Conservation (phyloP, 1,140 invertebrate genomes). For the Steinernema feltiae region DNA sequence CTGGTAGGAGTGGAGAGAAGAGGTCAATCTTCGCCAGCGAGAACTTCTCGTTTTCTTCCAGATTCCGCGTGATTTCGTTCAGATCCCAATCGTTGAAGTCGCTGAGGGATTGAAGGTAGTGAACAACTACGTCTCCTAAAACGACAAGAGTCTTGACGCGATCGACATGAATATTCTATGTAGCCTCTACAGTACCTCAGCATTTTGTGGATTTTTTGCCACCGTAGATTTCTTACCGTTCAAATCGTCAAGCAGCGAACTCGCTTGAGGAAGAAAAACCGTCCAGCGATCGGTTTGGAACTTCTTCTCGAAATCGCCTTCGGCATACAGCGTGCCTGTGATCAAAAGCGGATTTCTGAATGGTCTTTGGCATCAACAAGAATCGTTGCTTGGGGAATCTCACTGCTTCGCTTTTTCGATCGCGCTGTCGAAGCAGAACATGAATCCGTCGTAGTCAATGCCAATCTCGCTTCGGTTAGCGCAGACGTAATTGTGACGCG, state of each 20-base stretch:
- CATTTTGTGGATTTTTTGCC: neutral
- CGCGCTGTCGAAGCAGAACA: neutral
- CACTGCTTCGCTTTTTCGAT: neutral
- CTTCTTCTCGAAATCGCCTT: neutral
- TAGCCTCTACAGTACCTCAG: neutral
- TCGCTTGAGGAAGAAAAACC: neutral
- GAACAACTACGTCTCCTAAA: neutral
- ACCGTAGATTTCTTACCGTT: neutral
- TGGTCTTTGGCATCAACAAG: too few species aligned
- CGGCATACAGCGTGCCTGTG: neutral
- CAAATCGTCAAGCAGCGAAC: neutral
- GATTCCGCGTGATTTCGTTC: neutral
- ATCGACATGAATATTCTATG: neutral
- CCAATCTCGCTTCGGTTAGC: neutral
- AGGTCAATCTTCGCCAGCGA: constrained; percentile 4
- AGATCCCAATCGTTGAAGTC: neutral
- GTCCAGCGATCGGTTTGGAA: neutral
- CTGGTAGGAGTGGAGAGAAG: neutral
- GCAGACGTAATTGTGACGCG: neutral
- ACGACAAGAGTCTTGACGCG: neutral
- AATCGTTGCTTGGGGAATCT: neutral
- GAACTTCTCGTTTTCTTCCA: neutral
- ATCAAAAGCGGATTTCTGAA: neutral
- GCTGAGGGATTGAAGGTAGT: neutral
- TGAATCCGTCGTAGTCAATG: neutral